These are phyloP conservation scores for Tupaia tana DNA, from an alignment of 2,113 vertebrate species.

Conservation along the genomic window DNA sequence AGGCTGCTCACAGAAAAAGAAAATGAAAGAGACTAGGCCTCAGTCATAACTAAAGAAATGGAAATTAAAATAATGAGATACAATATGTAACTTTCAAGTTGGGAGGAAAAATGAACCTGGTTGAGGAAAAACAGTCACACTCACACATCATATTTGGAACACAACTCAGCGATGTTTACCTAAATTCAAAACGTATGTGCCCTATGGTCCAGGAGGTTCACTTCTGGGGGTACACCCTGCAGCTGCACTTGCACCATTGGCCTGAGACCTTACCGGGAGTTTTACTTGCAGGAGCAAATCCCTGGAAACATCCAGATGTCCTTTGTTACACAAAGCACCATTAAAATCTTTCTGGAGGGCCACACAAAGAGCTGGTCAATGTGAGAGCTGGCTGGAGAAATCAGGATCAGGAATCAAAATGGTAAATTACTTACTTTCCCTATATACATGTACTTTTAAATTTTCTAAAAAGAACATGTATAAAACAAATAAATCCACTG, in stretches of 20 bases:
- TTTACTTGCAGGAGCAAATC: not conserved
- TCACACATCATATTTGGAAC: not conserved
- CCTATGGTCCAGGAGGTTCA: not conserved
- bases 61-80: conserved; percentile 60
- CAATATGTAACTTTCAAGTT: conserved; percentile 8
- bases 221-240: not conserved
- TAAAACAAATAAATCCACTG: not conserved
- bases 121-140: not conserved
- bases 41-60: conserved; percentile 46
- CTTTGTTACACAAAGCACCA: not conserved
- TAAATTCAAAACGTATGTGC: not conserved
- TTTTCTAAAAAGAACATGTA: not conserved
- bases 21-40: conserved; percentile 58
- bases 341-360: not conserved
- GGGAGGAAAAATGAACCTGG: not conserved
- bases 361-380: not conserved
- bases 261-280: not conserved
- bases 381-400: not conserved
- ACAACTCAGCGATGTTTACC: not conserved
- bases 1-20: conserved; percentile 54
- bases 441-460: not conserved
- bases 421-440: not conserved
- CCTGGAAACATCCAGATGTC: not conserved
- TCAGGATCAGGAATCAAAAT: not conserved
- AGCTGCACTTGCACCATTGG: not conserved